Percentiles rank a stretch among this genome's conserved stretches.
These are phyloP conservation scores for Eumeta japonica DNA, from an alignment of 1,140 invertebrate genomes.

Conservation along the genomic window DNA sequence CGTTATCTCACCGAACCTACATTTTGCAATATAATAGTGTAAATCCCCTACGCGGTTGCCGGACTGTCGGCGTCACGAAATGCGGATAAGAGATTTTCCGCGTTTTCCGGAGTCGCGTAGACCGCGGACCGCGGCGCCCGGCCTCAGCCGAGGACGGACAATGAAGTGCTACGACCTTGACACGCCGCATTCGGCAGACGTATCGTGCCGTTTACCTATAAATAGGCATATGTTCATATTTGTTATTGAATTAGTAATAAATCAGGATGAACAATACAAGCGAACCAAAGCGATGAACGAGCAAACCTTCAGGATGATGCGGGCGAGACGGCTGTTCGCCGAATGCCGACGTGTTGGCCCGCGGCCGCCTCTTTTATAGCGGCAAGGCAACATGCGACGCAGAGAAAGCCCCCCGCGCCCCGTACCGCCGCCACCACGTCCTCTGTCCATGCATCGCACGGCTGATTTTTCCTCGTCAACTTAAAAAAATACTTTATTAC, in stretches of 20 bases:
- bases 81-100: conserved; percentile 48
- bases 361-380: conserved; percentile 53
- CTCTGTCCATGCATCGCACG: conserved; percentile 31
- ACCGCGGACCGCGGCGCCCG: conserved; percentile 32
- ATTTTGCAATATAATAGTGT: no score
- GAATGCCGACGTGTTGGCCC: conserved; percentile 52
- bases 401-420: conserved; percentile 49
- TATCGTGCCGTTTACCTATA: conserved; percentile 43
- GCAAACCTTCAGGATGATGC: conserved; percentile 25
- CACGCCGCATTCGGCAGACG: conserved; percentile 42
- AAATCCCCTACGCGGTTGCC: no score
- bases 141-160: conserved; percentile 52
- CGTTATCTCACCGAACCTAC: conserved; percentile 17
- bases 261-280: conserved; percentile 6
- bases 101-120: conserved; percentile 50
- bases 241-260: conserved; percentile 39
- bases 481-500: conserved; percentile 30
- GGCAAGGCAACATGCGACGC: conserved; percentile 28
- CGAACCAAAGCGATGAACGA: conserved; percentile 22
- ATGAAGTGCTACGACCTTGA: conserved; percentile 53
- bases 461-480: conserved; percentile 56
- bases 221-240: conserved; percentile 38
- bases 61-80: conserved; percentile 48
- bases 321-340: conserved; percentile 53
- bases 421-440: conserved; percentile 35